A percentile compares a stretch with the other conserved stretches of the same genome.
These are phyloP conservation scores for Rosalia funebris DNA, from an alignment of 2,888 invertebrate genomes.

Conservation along the genomic window DNA sequence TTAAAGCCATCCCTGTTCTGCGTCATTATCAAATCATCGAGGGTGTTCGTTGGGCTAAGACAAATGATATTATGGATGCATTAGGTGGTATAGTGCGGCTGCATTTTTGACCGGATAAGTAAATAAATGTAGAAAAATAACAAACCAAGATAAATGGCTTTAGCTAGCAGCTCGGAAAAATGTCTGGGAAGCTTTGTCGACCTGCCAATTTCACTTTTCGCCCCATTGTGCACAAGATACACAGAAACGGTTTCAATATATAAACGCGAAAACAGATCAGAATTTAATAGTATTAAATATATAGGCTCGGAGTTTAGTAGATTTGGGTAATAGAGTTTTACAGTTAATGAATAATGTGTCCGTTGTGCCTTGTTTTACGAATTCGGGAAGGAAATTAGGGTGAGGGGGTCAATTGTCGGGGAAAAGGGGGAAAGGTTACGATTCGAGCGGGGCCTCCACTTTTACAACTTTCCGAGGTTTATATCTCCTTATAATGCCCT, in stretches of 20 bases:
- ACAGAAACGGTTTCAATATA: slow-evolving; percentile 48
- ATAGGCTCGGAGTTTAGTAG: too few species aligned
- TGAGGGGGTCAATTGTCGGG: slow-evolving; percentile 44
- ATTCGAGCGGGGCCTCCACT: slow-evolving; percentile 52
- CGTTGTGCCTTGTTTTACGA: slow-evolving; percentile 34
- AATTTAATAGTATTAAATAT: too few species aligned
- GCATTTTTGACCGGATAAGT: slow-evolving; percentile 59
- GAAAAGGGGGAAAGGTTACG: slow-evolving; percentile 47
- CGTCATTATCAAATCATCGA: slow-evolving; percentile 30
- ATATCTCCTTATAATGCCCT: slow-evolving; percentile 62
- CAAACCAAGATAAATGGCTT: slow-evolving; percentile 61
- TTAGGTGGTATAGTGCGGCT: slow-evolving; percentile 56
- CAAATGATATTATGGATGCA: slow-evolving; percentile 61
- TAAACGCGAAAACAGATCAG: too few species aligned
- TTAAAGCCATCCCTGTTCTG: slow-evolving; percentile 41
- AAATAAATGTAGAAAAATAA: slow-evolving; percentile 59
- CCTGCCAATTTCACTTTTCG: slow-evolving; percentile 44
- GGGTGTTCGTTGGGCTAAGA: slow-evolving; percentile 56
- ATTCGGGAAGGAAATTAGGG: slow-evolving; percentile 39
- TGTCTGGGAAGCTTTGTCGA: slow-evolving; percentile 51
- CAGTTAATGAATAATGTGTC: slow-evolving; percentile 33
- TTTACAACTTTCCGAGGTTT: slow-evolving; percentile 62
- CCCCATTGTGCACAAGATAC: slow-evolving; percentile 50
- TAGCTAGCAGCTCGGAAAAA: slow-evolving; percentile 57
- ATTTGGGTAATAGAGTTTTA: too few species aligned